A percentile compares a stretch with the other conserved stretches of the same genome.
phyloP scores from a whole-genome alignment of 2,797 vertebrate species.

The Pantherophis alleghaniensis region DNA sequence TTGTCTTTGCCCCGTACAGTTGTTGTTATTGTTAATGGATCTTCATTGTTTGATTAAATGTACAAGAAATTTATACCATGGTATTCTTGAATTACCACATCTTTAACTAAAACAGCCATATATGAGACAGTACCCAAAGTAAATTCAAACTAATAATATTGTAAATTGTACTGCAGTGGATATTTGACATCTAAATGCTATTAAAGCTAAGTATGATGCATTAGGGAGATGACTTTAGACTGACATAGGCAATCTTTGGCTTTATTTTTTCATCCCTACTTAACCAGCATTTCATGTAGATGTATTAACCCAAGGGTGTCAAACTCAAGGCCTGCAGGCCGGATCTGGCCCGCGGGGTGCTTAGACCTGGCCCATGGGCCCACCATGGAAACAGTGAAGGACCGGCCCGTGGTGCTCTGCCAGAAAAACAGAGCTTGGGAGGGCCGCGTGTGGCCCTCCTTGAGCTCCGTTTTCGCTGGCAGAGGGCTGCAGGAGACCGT shows the following conservation, averaged over 20 bases:
- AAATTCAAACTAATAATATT: not conserved
- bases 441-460: no score
- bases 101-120: not conserved
- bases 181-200: not conserved
- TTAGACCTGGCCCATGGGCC: no score
- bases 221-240: not conserved
- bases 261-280: not conserved
- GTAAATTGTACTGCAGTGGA: not conserved
- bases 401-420: no score
- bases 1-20: not conserved
- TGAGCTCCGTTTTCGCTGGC: no score
- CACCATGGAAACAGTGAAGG: no score
- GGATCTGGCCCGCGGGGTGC: no score
- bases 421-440: no score
- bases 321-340: no score
- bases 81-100: slow-evolving; percentile 10
- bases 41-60: slow-evolving; percentile 3
- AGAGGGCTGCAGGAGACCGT: no score
- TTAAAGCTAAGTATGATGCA: not conserved
- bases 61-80: not conserved
- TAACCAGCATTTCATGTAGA: not conserved
- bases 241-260: not conserved
- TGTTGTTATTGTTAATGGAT: not conserved
- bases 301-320: not conserved
- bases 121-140: not conserved